Base-by-base conservation (phyloP, 53 echinoderm and acorn worm species). In the Temnopleurus reevesii region DNA sequence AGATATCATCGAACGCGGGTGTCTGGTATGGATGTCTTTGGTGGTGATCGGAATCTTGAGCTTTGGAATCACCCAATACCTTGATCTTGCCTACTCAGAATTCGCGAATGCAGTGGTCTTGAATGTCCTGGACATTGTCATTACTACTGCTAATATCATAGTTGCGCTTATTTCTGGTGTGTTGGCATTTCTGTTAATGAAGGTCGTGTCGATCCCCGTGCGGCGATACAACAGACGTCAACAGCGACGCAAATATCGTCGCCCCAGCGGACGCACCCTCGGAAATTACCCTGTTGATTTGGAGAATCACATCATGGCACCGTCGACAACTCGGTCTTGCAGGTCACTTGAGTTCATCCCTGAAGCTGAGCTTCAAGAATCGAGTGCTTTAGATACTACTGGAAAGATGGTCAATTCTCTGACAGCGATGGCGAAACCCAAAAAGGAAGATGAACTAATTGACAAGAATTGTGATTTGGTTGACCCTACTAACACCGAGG, bases 121-220 rank as follows among this genome's bases (percentile, higher is more conserved):
- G 38, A 66, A 66, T 41, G 66, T 38, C 35, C n/a, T 66, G 66
- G 8, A 66, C 66, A 66, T 66, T 66, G 19, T 66, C 38, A 38
- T 66, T 66, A 66, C 66, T 8, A 66, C 66, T 66, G 66, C 66
- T 38, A 66, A 66, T n/a, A 21, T 66, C 66, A 66, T 66, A 18
- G 66, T 38, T 0, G 66, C 66, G 41, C 36, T 66, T 4, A 41
- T 36, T 6, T 38, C 66, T 38, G 66, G 66, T 2, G 38, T 66
- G 17, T 41, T 66, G n/a, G 66, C 66, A 35, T 66, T 66, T 38
- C n/a, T 36, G 7, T 66, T 66, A 1, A 21, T 66, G 13, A 66
- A 38, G 41, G 41, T 66, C 41, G 19, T 66, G 66, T 35, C 66
- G 38, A 71, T 23, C 4, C 71, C 71, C 8, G 36, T 71, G 0